Evolutionary conservation across 2,113 vertebrate species (phyloP), one percentile per base, ranked within the genome.

Genomic region (Triplophysa tibetana): DNA sequence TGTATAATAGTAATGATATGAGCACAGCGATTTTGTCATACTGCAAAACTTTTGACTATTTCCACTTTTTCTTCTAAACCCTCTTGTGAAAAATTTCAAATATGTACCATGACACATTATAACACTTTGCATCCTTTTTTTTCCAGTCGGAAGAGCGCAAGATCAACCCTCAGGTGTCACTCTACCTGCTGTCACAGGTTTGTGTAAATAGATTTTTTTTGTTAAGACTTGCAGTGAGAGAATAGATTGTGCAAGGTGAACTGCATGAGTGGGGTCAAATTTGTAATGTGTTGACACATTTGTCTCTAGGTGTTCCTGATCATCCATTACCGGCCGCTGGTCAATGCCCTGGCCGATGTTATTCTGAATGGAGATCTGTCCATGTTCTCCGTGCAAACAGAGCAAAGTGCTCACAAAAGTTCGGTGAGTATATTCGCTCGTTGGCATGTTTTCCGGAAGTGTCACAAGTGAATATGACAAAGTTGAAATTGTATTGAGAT

Each of bases 141-240:
- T 75, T 81, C 1, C 79, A 98, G 97, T 89, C 92, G 87, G 95
- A 94, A 82, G 98, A 99, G 23, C 93, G 95, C 50, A 97, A 95
- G 88, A 99, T 99, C 85, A 98, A 96, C 87, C 92, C 96, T 56
- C 96, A 97, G 8, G 98, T 98, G 84, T 96, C 98, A 9, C 96
- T 99, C 23, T 98, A 99, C 85, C 95, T 99, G 78, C 94, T 99
- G 67, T 99, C 98, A 17, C 98, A 99, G 94, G 98, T 99, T 94
- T 29, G 14, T 58, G 29, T 13, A 78, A 56, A 41, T 19, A 21
- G 10, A 21, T 62, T 75, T 48, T 52, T 14, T 16, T 73, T 73
- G 70, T 60, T 43, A 14, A 60, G 38, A 75, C 41, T 75, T 75
- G 54, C 19, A 58, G 8, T 58, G 50, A 50, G 52, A 19, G 52